These are phyloP conservation scores for Aspiorhynchus laticeps DNA, from an alignment of 2,113 vertebrate species.

Conservation along the genomic window DNA sequence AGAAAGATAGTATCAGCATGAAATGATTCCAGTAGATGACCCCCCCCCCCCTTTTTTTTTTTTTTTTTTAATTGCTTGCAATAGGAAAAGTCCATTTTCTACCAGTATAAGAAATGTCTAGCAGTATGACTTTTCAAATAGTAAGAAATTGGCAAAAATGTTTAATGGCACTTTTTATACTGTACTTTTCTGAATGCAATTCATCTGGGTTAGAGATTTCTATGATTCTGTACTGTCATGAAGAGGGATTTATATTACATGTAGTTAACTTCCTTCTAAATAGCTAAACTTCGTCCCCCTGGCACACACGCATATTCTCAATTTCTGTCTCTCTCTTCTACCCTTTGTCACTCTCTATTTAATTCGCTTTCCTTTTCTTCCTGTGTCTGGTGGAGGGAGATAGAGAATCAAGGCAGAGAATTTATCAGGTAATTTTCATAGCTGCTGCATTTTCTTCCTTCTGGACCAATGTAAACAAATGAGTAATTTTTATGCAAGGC, in stretches of 20 bases:
- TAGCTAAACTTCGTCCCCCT: not conserved
- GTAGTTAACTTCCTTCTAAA: not conserved
- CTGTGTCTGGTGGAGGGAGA: conserved; percentile 46
- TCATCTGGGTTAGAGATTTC: not conserved
- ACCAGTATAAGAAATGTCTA: not conserved
- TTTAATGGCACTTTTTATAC: not conserved
- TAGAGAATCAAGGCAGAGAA: conserved; percentile 51
- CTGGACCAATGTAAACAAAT: conserved; percentile 55
- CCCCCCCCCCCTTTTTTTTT: too few relatives aligned
- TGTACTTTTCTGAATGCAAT: not conserved
- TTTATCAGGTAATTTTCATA: conserved; percentile 50
- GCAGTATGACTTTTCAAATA: not conserved
- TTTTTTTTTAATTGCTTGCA: not conserved
- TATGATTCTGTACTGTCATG: not conserved
- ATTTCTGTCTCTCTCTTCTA: not conserved
- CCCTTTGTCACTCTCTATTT: conserved; percentile 12
- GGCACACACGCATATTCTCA: not conserved
- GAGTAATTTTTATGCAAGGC: conserved; percentile 50
- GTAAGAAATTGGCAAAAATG: too few relatives aligned
- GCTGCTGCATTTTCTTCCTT: conserved; percentile 36
- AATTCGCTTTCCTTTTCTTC: conserved; percentile 2
- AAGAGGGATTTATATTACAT: too few relatives aligned
- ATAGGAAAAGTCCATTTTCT: not conserved
- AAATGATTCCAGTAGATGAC: not conserved
- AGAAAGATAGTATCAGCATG: conserved; percentile 8